Evolutionary conservation across 2,888 invertebrate species (phyloP).

Genomic region (Tanytarsus gracilentus): DNA sequence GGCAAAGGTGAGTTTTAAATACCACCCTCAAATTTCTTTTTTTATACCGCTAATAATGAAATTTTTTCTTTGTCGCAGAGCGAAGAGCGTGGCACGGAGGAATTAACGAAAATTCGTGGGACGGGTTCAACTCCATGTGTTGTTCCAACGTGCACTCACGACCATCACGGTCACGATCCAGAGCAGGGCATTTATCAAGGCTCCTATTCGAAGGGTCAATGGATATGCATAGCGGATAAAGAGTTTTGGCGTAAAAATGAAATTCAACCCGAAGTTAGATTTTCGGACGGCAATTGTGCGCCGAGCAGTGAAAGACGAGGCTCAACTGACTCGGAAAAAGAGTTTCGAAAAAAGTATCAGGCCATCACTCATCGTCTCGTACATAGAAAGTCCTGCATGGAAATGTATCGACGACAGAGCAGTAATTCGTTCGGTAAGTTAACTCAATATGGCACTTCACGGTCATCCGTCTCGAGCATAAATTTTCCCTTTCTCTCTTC

Average conservation of each 20-base stretch:
- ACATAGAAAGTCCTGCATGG: constrained; percentile 79
- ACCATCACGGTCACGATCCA: constrained; percentile 32
- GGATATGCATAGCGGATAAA: constrained; percentile 67
- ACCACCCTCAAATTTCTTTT: constrained; percentile 11
- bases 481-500: constrained; percentile 22
- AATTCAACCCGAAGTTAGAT: neutral
- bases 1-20: constrained; percentile 54
- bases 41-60: neutral
- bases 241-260: constrained; percentile 52
- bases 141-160: constrained; percentile 40
- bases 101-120: constrained; percentile 55
- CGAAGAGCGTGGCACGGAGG: constrained; percentile 64
- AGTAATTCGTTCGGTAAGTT: constrained; percentile 75
- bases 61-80: constrained; percentile 38
- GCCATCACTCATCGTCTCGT: constrained; percentile 82
- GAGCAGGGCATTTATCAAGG: constrained; percentile 63
- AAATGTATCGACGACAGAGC: constrained; percentile 78
- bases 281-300: constrained; percentile 30
- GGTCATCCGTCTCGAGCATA: neutral
- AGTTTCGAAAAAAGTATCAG: constrained; percentile 76
- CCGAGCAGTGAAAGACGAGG: constrained; percentile 46
- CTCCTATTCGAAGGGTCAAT: constrained; percentile 60
- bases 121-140: constrained; percentile 61
- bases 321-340: constrained; percentile 74
- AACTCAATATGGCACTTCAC: constrained; percentile 16